These are phyloP conservation scores for Metacarcinus magister DNA, from an alignment of 2,888 invertebrate genomes.

Conservation along the genomic window DNA sequence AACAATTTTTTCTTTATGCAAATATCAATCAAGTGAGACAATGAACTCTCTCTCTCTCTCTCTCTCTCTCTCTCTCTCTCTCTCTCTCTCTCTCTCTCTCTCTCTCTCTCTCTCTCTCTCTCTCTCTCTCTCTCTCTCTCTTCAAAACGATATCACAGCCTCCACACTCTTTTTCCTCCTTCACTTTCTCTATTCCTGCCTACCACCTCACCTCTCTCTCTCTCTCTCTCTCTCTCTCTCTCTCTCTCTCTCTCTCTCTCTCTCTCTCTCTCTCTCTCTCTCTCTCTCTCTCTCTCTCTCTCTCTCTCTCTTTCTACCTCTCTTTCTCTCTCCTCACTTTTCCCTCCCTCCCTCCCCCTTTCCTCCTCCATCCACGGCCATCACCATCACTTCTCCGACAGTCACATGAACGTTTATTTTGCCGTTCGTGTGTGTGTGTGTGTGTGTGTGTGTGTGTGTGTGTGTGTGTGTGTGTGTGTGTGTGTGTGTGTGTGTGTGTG, in stretches of 20 bases:
- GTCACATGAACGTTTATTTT: not conserved
- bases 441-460: slow-evolving; percentile 44
- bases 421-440: slow-evolving; percentile 41
- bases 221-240: slow-evolving; percentile 26
- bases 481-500: slow-evolving; percentile 35
- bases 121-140: slow-evolving; percentile 26
- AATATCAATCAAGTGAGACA: too few relatives aligned
- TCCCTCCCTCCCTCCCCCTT: not conserved
- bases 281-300: not conserved
- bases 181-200: too few relatives aligned
- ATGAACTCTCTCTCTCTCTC: too few relatives aligned
- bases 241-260: not conserved
- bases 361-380: not conserved
- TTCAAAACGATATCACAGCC: too few relatives aligned
- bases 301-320: not conserved
- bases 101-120: slow-evolving; percentile 9
- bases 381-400: not conserved
- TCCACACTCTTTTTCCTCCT: too few relatives aligned
- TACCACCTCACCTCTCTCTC: not conserved
- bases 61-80: too few relatives aligned
- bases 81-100: too few relatives aligned
- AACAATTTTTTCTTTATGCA: too few relatives aligned
- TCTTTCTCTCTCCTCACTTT: not conserved
- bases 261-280: not conserved
- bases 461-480: slow-evolving; percentile 58